phyloP scores from a whole-genome alignment of 1,140 invertebrate species.

The Lanistes nyassanus region DNA sequence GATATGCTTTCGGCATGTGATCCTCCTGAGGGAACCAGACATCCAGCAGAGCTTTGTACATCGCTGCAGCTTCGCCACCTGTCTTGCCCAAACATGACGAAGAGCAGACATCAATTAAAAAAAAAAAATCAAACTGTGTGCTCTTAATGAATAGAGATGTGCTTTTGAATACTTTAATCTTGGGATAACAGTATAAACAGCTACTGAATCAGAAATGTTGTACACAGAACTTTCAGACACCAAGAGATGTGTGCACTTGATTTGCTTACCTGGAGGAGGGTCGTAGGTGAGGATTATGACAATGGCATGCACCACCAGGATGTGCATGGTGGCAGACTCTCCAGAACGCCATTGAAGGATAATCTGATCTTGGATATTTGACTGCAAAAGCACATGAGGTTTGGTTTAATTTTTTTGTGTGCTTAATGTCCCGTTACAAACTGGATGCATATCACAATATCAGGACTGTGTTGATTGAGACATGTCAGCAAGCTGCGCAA shows the following conservation, averaged over 20 bases:
- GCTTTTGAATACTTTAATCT: too few relatives aligned
- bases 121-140: not conserved
- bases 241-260: not conserved
- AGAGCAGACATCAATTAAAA: not conserved
- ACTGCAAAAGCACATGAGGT: constrained; percentile 63
- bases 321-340: constrained; percentile 84
- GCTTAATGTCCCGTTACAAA: too few relatives aligned
- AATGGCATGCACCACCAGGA: constrained; percentile 91
- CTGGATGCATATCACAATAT: too few relatives aligned
- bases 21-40: constrained; percentile 72
- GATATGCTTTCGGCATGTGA: constrained; percentile 78
- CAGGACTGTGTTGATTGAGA: too few relatives aligned
- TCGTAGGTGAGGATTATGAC: constrained; percentile 88
- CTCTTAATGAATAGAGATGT: too few relatives aligned
- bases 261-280: constrained; percentile 53
- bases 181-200: too few relatives aligned
- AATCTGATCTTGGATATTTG: constrained; percentile 78
- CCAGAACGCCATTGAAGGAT: constrained; percentile 87
- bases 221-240: not conserved
- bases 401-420: not conserved
- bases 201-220: not conserved
- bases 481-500: too few relatives aligned
- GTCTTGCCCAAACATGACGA: too few relatives aligned
- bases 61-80: constrained; percentile 18
- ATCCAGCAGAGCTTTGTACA: constrained; percentile 76